Percentiles rank a stretch among this genome's conserved stretches.
Evolutionary conservation across 2,888 invertebrate species (phyloP).

Genomic region (Drosophila pseudotalamancana): DNA sequence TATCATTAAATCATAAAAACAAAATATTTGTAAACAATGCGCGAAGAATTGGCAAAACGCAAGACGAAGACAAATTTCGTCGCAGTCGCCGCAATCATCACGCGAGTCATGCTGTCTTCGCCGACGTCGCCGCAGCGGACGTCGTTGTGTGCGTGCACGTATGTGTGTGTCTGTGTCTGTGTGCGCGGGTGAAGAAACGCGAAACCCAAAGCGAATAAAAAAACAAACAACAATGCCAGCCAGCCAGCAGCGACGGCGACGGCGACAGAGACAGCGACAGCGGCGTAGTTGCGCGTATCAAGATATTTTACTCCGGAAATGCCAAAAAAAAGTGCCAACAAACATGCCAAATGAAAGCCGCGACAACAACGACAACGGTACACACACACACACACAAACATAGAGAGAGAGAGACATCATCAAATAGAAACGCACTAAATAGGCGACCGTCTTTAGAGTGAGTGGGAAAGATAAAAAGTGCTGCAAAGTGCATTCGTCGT

Average conservation of each 20-base stretch:
- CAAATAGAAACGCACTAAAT: slow-evolving; percentile 15
- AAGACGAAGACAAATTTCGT: slow-evolving; percentile 26
- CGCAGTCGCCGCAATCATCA: slow-evolving; percentile 12
- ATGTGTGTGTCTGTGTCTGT: slow-evolving; percentile 6
- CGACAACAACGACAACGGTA: slow-evolving; percentile 8
- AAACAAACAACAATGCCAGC: slow-evolving; percentile 43
- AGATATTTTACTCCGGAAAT: slow-evolving; percentile 80
- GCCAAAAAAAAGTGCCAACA: slow-evolving; percentile 69
- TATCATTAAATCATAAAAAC: not conserved
- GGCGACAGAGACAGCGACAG: not conserved
- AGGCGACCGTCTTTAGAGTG: slow-evolving; percentile 2
- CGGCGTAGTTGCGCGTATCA: slow-evolving; percentile 50
- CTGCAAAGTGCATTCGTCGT: slow-evolving; percentile 28
- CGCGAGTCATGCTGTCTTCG: slow-evolving; percentile 31
- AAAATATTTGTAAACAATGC: slow-evolving; percentile 36
- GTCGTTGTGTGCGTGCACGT: not conserved
- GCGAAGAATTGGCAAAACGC: slow-evolving; percentile 23
- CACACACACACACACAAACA: not conserved
- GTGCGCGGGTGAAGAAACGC: slow-evolving; percentile 51
- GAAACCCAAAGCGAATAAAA: slow-evolving; percentile 47
- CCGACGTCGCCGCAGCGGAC: not conserved
- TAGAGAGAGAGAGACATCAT: not conserved
- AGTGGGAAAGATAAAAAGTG: slow-evolving; percentile 16
- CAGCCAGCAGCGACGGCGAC: slow-evolving; percentile 15
- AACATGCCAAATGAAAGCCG: slow-evolving; percentile 47